Base-by-base conservation (phyloP, 2,113 vertebrate genomes). In the Prionailurus viverrinus region DNA sequence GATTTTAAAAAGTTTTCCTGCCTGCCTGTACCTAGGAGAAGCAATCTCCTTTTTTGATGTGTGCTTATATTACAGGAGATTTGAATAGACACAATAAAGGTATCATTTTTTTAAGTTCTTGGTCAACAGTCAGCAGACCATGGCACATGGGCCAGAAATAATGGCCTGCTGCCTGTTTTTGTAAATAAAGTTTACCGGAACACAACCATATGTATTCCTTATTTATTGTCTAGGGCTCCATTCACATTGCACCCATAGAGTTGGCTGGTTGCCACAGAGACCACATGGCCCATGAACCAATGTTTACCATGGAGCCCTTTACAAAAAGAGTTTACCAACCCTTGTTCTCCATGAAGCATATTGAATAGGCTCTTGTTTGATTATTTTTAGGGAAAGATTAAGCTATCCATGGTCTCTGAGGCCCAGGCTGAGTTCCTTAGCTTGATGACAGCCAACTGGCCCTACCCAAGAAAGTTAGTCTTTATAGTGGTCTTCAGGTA, bases 1-100 rank as follows among this genome's bases (percentile, higher is more conserved):
- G 18, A 65, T 91, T 85, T 96, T 83, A 93, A 84, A n/a, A 33
- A 89, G 33, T 73, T 58, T 74, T 10, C 94, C 87, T 93, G 29
- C 55, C 4, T 92, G 41, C 58, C 27, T 66, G 1, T 76, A 76
- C 45, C 85, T 41, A 6, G 76, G 39, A n/a, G 55, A 61, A 81
- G 58, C 16, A 31, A 29, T 58, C 19, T 71, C 55, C 45, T 10
- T 31, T 76, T 73, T n/a, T 51, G 12, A 48, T 61, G 15, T 33
- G 8, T 73, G 15, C 19, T 48, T 79, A 1, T n/a, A 41, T 88
- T 48, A 31, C 7, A 71, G 85, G 55, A 51, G 53, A 53, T 39
- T 36, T 71, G n/a, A 81, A 48, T 94, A 82, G 86, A 84, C 11
- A 65, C 8, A 48, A 7, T 74, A 33, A 78, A 61, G 15, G 2